phyloP scores from a whole-genome alignment of 2,888 invertebrate species.

The Eupelmus urozonus region DNA sequence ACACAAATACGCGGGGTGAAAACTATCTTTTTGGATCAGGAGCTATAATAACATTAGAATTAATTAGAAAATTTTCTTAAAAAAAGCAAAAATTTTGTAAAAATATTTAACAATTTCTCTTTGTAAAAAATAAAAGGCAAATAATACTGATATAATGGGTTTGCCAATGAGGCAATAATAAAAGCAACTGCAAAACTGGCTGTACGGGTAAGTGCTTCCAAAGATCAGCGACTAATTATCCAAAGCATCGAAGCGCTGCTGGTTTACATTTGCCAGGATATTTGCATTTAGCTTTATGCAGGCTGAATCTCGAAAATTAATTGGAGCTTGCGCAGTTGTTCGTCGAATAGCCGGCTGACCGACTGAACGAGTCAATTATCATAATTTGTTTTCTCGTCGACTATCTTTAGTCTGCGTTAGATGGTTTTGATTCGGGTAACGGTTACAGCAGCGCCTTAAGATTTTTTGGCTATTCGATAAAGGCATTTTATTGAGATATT shows the following conservation, averaged over 20 bases:
- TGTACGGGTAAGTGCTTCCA: not conserved
- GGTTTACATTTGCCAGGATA: too few species aligned
- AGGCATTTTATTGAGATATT: too few species aligned
- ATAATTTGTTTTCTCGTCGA: conserved; percentile 25
- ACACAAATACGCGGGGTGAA: too few species aligned
- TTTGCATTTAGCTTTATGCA: too few species aligned
- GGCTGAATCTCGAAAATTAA: conserved; percentile 24
- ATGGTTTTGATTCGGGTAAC: not conserved
- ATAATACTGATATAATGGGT: not conserved
- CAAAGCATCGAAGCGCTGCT: not conserved
- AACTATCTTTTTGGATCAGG: too few species aligned
- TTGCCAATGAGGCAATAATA: not conserved
- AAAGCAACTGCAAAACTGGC: not conserved
- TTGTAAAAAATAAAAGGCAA: not conserved
- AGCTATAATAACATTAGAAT: too few species aligned
- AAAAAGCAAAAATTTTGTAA: too few species aligned
- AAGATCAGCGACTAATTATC: conserved; percentile 33
- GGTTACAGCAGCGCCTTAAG: not conserved
- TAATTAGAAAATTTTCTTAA: too few species aligned
- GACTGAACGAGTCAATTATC: conserved; percentile 33
- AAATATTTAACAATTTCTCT: too few species aligned
- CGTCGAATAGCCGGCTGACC: not conserved
- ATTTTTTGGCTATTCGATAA: not conserved
- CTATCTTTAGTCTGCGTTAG: conserved; percentile 6
- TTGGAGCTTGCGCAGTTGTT: not conserved